Percentiles rank a stretch among this genome's conserved stretches.
These are phyloP conservation scores for Parnassius glacialis DNA, from an alignment of 2,888 invertebrate genomes.

Conservation along the genomic window DNA sequence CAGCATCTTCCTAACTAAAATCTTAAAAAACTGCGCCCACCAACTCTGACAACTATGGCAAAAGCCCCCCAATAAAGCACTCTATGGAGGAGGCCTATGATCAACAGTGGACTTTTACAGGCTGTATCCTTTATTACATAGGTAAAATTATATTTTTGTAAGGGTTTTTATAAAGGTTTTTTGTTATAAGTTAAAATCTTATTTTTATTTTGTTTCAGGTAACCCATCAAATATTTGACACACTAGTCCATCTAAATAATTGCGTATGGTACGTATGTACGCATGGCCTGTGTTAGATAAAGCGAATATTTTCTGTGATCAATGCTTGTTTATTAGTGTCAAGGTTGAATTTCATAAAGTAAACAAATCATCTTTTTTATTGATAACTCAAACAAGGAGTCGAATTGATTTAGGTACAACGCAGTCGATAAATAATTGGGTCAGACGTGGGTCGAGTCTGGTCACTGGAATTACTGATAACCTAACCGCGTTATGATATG, in stretches of 20 bases:
- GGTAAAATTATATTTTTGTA: too few relatives aligned
- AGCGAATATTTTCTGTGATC: too few relatives aligned
- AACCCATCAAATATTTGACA: neutral
- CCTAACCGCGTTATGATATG: constrained; percentile 46
- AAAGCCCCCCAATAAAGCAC: too few relatives aligned
- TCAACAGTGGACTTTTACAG: too few relatives aligned
- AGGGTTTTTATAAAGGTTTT: too few relatives aligned
- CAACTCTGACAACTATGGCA: too few relatives aligned
- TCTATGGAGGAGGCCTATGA: too few relatives aligned
- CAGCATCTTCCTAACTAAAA: too few relatives aligned
- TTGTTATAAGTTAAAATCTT: too few relatives aligned
- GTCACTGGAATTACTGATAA: constrained; percentile 62
- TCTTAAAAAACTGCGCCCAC: too few relatives aligned
- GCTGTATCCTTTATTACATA: too few relatives aligned
- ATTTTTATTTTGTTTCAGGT: neutral
- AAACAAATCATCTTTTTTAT: constrained; percentile 41
- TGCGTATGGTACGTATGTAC: neutral
- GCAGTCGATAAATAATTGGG: constrained; percentile 67
- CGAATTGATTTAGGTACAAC: constrained; percentile 41
- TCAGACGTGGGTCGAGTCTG: constrained; percentile 68
- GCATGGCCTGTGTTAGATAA: neutral
- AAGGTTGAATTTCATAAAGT: constrained; percentile 44
- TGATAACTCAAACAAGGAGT: constrained; percentile 41
- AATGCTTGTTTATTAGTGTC: constrained; percentile 31
- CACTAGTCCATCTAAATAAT: neutral